Evolutionary conservation across 1,140 invertebrate genomes (phyloP).

Genomic region (Phymorhynchus buccinoides): DNA sequence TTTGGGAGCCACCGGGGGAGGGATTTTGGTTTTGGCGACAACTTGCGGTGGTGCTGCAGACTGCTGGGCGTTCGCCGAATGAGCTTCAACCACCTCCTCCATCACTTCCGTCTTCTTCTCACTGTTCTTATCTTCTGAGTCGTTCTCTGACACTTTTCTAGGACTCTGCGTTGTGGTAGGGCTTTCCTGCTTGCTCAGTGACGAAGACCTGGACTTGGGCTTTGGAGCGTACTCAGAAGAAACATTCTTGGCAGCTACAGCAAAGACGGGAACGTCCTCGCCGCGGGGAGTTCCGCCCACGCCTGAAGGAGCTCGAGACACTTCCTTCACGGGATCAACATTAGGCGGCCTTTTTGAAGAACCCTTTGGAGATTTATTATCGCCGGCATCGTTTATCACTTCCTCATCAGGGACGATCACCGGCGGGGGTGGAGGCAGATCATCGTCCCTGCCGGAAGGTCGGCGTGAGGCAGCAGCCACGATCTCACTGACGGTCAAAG

Average conservation of each 20-base stretch:
- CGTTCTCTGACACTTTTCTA: not conserved
- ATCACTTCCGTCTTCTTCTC: not conserved
- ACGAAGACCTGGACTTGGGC: not conserved
- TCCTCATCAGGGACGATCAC: not conserved
- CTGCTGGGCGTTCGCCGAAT: not conserved
- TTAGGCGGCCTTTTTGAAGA: not conserved
- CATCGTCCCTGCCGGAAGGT: conserved; percentile 10
- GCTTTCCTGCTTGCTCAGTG: not conserved
- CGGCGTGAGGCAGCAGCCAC: conserved; percentile 24
- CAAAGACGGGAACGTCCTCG: conserved; percentile 30
- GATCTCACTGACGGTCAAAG: conserved; percentile 7
- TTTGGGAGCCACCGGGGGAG: conserved; percentile 57
- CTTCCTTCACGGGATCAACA: not conserved
- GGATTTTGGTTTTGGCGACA: conserved; percentile 29
- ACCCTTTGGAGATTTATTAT: too few relatives aligned
- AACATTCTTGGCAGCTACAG: conserved; percentile 19
- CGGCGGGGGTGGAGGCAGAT: not conserved
- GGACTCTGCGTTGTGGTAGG: not conserved
- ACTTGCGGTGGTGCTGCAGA: not conserved
- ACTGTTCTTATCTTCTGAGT: not conserved
- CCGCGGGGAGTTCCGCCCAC: not conserved
- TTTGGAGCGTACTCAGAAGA: not conserved
- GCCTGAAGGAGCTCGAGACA: conserved; percentile 8
- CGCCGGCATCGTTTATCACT: not conserved
- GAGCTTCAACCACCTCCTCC: not conserved